Conservation (phyloP, 2,888 invertebrate genomes). For the Lasius fuliginosus region DNA sequence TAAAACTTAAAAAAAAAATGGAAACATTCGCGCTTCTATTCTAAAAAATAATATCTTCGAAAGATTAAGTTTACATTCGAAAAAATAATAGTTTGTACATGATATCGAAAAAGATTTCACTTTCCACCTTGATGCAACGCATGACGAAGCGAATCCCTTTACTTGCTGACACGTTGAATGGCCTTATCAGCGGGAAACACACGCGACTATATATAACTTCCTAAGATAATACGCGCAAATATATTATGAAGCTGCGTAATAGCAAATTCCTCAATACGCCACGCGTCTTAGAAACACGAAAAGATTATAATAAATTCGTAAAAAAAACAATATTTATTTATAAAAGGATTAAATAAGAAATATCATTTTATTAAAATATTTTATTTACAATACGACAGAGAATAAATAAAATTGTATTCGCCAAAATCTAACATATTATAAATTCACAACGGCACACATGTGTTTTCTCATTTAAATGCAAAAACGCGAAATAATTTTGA, state of each 20-base stretch:
- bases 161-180: constrained; percentile 67
- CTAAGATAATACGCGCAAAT: constrained; percentile 67
- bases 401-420: background rate
- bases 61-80: constrained; percentile 4
- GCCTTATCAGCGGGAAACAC: constrained; percentile 80
- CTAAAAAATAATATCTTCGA: background rate
- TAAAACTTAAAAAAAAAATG: background rate
- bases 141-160: constrained; percentile 54
- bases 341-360: background rate
- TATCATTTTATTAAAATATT: constrained; percentile 7
- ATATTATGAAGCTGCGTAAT: constrained; percentile 66
- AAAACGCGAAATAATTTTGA: constrained; percentile 18
- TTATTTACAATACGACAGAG: constrained; percentile 6
- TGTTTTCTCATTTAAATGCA: background rate
- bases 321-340: background rate
- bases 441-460: constrained; percentile 18
- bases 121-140: constrained; percentile 50
- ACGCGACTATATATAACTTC: constrained; percentile 72
- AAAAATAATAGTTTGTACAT: constrained; percentile 31
- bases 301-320: background rate
- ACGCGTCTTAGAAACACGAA: constrained; percentile 4
- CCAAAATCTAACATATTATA: constrained; percentile 8
- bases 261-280: constrained; percentile 44
- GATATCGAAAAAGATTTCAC: constrained; percentile 66
- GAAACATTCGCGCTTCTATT: background rate